phyloP scores from a whole-genome alignment of 2,888 invertebrate genomes.

The Carterocephalus palaemon region DNA sequence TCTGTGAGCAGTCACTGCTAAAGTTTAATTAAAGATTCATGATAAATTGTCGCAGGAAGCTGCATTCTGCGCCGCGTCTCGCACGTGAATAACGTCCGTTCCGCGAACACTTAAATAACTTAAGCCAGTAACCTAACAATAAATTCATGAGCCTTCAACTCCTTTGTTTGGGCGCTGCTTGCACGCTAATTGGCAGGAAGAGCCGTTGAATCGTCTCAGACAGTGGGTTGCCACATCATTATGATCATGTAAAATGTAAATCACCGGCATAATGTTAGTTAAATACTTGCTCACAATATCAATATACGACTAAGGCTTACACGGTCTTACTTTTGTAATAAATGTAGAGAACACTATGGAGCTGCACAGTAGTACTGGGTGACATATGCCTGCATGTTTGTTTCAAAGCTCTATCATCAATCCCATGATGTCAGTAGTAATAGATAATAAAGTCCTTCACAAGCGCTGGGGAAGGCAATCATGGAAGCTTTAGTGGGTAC shows the following conservation, averaged over 20 bases:
- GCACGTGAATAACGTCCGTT: slow-evolving; percentile 70
- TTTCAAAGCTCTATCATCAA: too few relatives aligned
- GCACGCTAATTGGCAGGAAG: slow-evolving; percentile 73
- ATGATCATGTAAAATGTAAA: slow-evolving; percentile 34
- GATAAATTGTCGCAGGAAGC: slow-evolving; percentile 76
- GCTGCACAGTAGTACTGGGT: too few relatives aligned
- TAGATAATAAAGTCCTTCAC: too few relatives aligned
- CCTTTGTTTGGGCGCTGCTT: slow-evolving; percentile 64
- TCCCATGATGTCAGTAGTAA: too few relatives aligned
- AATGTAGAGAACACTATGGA: too few relatives aligned
- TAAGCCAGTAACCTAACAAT: slow-evolving; percentile 72
- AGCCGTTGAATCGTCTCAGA: slow-evolving; percentile 60
- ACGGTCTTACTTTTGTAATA: background rate
- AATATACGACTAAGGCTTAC: background rate
- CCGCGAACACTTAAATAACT: slow-evolving; percentile 72
- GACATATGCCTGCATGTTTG: too few relatives aligned
- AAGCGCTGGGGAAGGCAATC: too few relatives aligned
- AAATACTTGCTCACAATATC: slow-evolving; percentile 12
- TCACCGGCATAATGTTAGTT: slow-evolving; percentile 9
- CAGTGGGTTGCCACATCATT: slow-evolving; percentile 46
- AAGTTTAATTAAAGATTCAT: slow-evolving; percentile 79
- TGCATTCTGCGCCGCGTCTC: slow-evolving; percentile 66
- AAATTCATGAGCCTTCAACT: slow-evolving; percentile 67
- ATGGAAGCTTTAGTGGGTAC: too few relatives aligned
- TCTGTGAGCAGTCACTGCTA: slow-evolving; percentile 64